A percentile compares a stretch with the other conserved stretches of the same genome.
These are phyloP conservation scores for Schizotus pectinicornis DNA, from an alignment of 2,888 invertebrate genomes.

Conservation along the genomic window DNA sequence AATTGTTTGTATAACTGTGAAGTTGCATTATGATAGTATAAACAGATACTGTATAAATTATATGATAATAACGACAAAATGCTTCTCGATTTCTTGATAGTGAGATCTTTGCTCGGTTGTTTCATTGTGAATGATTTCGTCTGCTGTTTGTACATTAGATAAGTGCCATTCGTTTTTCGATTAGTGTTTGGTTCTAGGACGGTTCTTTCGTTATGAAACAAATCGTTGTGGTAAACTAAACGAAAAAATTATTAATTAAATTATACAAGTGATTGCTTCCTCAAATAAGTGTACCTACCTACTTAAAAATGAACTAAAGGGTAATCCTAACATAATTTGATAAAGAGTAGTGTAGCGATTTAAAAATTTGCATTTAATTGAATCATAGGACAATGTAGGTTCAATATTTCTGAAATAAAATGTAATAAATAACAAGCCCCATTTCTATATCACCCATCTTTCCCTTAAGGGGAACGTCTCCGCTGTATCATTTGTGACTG, in stretches of 20 bases:
- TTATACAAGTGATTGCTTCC: slow-evolving; percentile 35
- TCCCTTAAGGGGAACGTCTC: too few relatives aligned
- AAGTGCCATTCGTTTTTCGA: slow-evolving; percentile 27
- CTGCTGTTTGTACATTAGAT: slow-evolving; percentile 19
- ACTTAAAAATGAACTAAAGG: slow-evolving; percentile 33
- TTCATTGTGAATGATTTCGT: slow-evolving; percentile 10
- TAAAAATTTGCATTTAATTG: slow-evolving; percentile 48
- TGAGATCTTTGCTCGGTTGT: slow-evolving; percentile 8
- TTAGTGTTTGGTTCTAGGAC: slow-evolving; percentile 4
- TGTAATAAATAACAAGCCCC: slow-evolving; percentile 28
- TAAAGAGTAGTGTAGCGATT: slow-evolving; percentile 36
- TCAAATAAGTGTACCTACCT: slow-evolving; percentile 35
- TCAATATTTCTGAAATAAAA: slow-evolving; percentile 54
- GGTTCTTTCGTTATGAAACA: slow-evolving; percentile 16
- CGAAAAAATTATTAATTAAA: slow-evolving; percentile 20
- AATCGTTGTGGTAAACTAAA: slow-evolving; percentile 9
- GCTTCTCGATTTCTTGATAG: slow-evolving; percentile 25
- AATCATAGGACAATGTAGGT: slow-evolving; percentile 48
- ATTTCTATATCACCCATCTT: background rate
- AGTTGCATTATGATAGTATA: slow-evolving; percentile 13
- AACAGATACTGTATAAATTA: slow-evolving; percentile 11
- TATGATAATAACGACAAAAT: slow-evolving; percentile 6
- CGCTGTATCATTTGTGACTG: too few relatives aligned
- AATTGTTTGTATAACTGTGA: slow-evolving; percentile 8
- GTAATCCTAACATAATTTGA: slow-evolving; percentile 42